Base-by-base conservation (phyloP, 1,140 invertebrate genomes). In the Monomorium pharaonis region DNA sequence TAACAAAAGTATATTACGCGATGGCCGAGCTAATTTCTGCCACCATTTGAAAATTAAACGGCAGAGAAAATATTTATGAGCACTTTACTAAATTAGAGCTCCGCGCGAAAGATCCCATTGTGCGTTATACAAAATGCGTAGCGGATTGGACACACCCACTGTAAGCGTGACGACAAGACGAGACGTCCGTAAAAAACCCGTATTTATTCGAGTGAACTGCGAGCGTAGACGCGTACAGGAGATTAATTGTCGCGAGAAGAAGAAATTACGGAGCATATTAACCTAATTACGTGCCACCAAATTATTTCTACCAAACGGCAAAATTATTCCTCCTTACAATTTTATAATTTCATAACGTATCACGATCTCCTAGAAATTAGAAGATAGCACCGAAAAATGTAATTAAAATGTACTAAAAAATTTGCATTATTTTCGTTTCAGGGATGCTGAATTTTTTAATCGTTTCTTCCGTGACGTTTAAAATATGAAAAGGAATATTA, bases 31-130 rank as follows among this genome's bases (percentile, higher is more conserved):
- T 72, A 83, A 83, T 83, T 83, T 72, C 78, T 83, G 78, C 78
- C 67, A 33, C 65, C 65, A 83, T 83, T 83, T 74, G 67, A 83
- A 60, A 83, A 83, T 83, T 83, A 83, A 83, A 70, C 67, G 14
- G 27, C 51, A 42, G n/a, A 69, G 30, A 69, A 83, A 58, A 74
- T 83, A 83, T 83, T 83, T 83, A 83, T 74, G 67, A 54, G 67
- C 78, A 83, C 78, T 83, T 83, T 83, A 74, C 37, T 44, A 74
- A 72, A 83, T 83, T 83, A 83, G 51, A 37, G 0, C 37, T 72
- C 2, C 12, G 65, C 1, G 33, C 30, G n/a, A 70, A 56, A 81
- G 30, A 54, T 69, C n/a, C 18, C n/a, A 21, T 21, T 16, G 65
- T 42, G 30, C 18, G 21, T 33, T 42, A 6, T 54, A 70, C 18